Evolutionary conservation across 2,113 vertebrate species (phyloP).

Genomic region (Leptobrachium ailaonicum): DNA sequence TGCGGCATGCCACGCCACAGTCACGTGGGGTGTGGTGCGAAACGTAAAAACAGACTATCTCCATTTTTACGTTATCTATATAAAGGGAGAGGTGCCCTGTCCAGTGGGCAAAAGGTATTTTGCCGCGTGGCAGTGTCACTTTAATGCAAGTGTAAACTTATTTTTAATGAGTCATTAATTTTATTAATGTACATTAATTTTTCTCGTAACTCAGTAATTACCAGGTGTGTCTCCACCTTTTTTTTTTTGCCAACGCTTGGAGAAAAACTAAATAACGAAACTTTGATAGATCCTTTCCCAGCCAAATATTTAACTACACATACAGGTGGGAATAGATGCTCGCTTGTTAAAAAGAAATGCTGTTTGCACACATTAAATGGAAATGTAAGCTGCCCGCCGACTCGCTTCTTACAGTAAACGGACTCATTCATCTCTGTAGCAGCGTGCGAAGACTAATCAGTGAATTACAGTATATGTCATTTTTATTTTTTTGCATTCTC

Average conservation of each 20-base stretch:
- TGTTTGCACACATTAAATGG: conserved; percentile 34
- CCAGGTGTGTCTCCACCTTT: conserved; percentile 18
- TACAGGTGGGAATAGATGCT: conserved; percentile 15
- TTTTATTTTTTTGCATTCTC: conserved; percentile 12
- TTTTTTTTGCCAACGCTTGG: not conserved
- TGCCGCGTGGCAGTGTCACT: not conserved
- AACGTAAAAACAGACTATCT: no score
- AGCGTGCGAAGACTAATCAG: conserved; percentile 26
- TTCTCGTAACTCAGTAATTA: not conserved
- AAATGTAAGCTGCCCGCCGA: not conserved
- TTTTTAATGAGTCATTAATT: not conserved
- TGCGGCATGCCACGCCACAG: no score
- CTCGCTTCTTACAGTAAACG: not conserved
- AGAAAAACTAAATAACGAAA: conserved; percentile 26
- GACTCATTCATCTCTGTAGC: conserved; percentile 9
- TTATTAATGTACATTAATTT: not conserved
- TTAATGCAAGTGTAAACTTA: not conserved
- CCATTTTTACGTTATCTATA: no score
- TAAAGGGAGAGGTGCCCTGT: no score
- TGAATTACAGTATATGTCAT: not conserved
- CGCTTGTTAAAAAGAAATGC: conserved; percentile 26
- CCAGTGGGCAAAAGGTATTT: no score
- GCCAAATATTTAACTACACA: conserved; percentile 25
- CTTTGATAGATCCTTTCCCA: conserved; percentile 34
- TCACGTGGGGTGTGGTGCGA: no score